Evolutionary conservation across 2,888 invertebrate species (phyloP).

Genomic region (Athripsodes cinereus): DNA sequence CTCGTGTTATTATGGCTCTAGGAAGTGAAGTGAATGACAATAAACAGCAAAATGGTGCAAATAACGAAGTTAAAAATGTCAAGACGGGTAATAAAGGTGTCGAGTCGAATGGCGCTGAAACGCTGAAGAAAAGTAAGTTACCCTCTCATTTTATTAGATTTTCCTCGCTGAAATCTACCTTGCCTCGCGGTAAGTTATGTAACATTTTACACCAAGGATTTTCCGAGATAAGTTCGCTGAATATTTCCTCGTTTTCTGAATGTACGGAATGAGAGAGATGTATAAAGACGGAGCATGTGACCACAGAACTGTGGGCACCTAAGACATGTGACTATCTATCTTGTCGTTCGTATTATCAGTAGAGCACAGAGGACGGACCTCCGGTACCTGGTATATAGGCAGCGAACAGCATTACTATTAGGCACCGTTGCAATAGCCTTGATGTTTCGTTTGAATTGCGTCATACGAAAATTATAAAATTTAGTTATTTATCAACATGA

Average conservation of each 20-base stretch:
- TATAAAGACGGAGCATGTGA: conserved; percentile 18
- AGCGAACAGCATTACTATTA: too few species aligned
- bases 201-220: conserved; percentile 17
- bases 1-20: conserved; percentile 54
- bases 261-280: neutral
- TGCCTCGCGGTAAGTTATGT: conserved; percentile 19
- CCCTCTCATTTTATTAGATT: conserved; percentile 33
- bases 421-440: neutral
- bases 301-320: conserved; percentile 5
- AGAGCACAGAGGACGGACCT: neutral
- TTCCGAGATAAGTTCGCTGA: neutral
- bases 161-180: conserved; percentile 12
- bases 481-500: neutral
- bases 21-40: conserved; percentile 54
- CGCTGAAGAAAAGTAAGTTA: conserved; percentile 47
- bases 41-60: conserved; percentile 43
- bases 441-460: neutral
- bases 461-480: neutral
- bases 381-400: too few species aligned
- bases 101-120: conserved; percentile 42
- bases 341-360: neutral
- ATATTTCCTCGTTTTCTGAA: neutral
- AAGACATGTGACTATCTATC: conserved; percentile 21
- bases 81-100: conserved; percentile 41
- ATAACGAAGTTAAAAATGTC: conserved; percentile 50